These are phyloP conservation scores for Platynereis dumerilii DNA, from an alignment of 2,888 invertebrate genomes.

Conservation along the genomic window DNA sequence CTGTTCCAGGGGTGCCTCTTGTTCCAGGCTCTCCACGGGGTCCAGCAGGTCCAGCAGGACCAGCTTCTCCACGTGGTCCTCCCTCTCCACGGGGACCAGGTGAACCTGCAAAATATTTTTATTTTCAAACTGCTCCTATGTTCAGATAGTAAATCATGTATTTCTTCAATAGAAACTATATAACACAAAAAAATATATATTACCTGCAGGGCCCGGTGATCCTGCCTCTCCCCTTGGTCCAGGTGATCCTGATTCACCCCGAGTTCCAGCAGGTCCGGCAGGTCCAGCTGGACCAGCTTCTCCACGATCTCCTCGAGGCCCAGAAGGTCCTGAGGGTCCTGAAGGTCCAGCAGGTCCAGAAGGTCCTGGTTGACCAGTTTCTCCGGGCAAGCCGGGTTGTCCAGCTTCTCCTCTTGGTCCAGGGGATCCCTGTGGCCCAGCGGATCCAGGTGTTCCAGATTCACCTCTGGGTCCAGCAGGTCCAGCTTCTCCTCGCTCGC, in stretches of 20 bases:
- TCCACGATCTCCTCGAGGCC: conserved; percentile 11
- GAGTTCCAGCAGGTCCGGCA: conserved; percentile 14
- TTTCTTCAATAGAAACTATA: too few relatives aligned
- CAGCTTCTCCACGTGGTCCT: conserved; percentile 9
- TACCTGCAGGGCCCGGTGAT: conserved; percentile 9
- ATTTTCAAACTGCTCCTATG: neutral
- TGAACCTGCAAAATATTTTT: neutral
- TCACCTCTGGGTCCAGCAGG: conserved; percentile 44
- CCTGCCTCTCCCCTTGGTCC: conserved; percentile 19
- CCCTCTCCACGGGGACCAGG: conserved; percentile 12
- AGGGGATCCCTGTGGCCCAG: conserved; percentile 66
- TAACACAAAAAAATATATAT: too few relatives aligned
- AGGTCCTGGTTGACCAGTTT: conserved; percentile 23
- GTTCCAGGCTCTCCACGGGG: conserved; percentile 20
- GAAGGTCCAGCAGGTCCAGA: conserved; percentile 18
- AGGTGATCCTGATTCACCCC: conserved; percentile 6
- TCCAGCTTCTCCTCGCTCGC: conserved; percentile 6
- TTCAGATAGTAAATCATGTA: too few relatives aligned
- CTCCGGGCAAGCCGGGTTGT: conserved; percentile 28
- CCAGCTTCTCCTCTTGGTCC: conserved; percentile 23
- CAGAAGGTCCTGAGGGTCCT: conserved; percentile 11
- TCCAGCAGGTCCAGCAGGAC: conserved; percentile 23
- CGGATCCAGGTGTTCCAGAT: conserved; percentile 70
- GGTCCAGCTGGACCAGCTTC: conserved; percentile 16
- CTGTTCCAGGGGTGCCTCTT: conserved; percentile 9